phyloP scores from a whole-genome alignment of 2,888 invertebrate species.

The Empis stercorea region DNA sequence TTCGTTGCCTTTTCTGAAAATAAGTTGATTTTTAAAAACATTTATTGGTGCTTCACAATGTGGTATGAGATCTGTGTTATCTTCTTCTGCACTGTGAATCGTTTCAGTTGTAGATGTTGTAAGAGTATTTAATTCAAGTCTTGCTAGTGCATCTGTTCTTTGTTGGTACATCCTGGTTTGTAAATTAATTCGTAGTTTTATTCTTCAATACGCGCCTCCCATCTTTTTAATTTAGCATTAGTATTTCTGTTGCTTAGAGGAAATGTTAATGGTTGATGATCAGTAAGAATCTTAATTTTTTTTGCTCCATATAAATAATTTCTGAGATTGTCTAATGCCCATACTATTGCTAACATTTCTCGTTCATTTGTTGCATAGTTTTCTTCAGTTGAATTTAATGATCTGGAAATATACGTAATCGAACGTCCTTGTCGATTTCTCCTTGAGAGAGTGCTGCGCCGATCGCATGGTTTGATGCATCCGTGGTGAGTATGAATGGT shows the following conservation, averaged over 20 bases:
- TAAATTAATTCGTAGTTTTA: constrained; percentile 10
- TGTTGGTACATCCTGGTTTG: constrained; percentile 9
- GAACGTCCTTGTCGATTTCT: not conserved
- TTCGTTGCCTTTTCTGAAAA: constrained; percentile 6
- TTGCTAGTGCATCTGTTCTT: constrained; percentile 8
- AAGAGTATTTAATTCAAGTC: constrained; percentile 1
- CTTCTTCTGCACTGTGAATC: constrained; percentile 9
- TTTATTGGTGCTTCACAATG: constrained; percentile 12
- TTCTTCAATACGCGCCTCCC: constrained; percentile 10
- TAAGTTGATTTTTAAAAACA: constrained; percentile 12
- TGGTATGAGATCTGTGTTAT: constrained; percentile 12
- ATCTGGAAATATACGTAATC: constrained; percentile 2
- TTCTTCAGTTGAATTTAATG: constrained; percentile 8
- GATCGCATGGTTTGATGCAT: constrained; percentile 6
- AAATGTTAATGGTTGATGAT: constrained; percentile 12
- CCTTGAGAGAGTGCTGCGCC: constrained; percentile 5
- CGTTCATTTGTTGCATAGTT: constrained; percentile 11
- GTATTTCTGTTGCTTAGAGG: constrained; percentile 4
- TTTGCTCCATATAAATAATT: constrained; percentile 12
- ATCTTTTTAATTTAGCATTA: constrained; percentile 11
- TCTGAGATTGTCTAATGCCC: constrained; percentile 9
- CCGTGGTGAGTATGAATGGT: constrained; percentile 4
- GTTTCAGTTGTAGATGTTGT: not conserved
- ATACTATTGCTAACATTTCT: constrained; percentile 9
- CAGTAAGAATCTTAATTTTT: constrained; percentile 11